Evolutionary conservation across 2,797 vertebrate genomes (phyloP), one percentile per base, ranked within the genome.

Genomic region (Eupleurogrammus muticus): DNA sequence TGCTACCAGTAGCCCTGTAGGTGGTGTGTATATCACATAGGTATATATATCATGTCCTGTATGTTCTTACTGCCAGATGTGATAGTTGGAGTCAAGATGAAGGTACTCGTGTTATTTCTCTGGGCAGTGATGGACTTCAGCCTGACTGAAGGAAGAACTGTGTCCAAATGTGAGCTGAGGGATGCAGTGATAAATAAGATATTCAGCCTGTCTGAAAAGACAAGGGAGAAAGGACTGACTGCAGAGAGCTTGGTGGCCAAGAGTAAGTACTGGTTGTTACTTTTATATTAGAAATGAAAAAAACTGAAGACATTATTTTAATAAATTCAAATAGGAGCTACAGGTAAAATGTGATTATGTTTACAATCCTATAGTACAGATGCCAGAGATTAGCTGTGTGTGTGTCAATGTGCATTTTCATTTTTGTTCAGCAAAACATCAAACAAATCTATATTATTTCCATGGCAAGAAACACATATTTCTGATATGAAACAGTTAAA

Each of bases 131-230:
- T 90, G 71, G 51, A 58, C 64, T 72, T 49, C 34, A 20, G 57
- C 23, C 46, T 54, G 51, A 23, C 63, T 2, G 40, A 48, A 0
- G 77, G 61, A 5, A 6, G 2, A 2, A 16, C 6, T 0, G 21
- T 84, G 35, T 0, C 70, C 0, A 85, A 78, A 52, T 91, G 89
- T 66, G 56, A 79, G 0, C 66, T 91, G 58, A 75, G 2, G 58
- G 10, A 70, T 0, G 0, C 28, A 1, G 62, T 90, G 34, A 10
- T 6, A 6, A 0, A 1, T 1, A 36, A 7, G 0, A 49, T 73
- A 2, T 3, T 0, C 0, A 2, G 10, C 5, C 50, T 69, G 28
- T 17, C 28, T 0, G 17, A 53, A 2, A 20, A 2, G 2, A 9
- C 7, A 0, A 51, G 16, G 32, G 5, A 34, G 0, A 12, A 5